Evolutionary conservation across 1,140 invertebrate genomes (phyloP), one percentile per base, ranked within the genome.

Genomic region (Penaeus japonicus): DNA sequence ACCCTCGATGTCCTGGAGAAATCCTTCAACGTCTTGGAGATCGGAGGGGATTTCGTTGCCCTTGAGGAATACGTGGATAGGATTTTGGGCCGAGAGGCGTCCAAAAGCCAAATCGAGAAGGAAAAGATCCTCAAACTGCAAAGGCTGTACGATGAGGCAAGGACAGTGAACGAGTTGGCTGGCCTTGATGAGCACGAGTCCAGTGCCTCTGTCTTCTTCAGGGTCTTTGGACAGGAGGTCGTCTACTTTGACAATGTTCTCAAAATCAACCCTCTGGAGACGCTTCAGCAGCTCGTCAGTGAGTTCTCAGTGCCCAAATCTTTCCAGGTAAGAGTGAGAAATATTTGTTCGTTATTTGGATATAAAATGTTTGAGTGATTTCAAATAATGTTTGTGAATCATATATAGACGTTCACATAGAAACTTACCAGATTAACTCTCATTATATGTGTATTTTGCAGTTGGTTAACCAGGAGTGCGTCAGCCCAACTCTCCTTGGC

Each of bases 181-280:
- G 65, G 62, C 3, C 65, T 47, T n/a, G 57, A 70, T 4, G 35
- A 70, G 0, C 53, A 54, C n/a, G 62, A 80, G 24, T 32, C 80
- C 5, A 84, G 39, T 20, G 65, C 80, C 1, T 59, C 70, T 22
- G 1, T 88, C 0, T 83, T 83, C 32, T 47, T 88, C n/a, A 73
- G 87, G 27, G 32, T 88, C 1, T 84, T 88, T 35, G 87, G 87
- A 5, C 75, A 75, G n/a, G 87, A 88, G 35, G 54, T 88, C 39
- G 20, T 77, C 12, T 59, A 62, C 54, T 47, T 57, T 3, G 87
- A 88, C 15, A 87, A 87, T 53, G 53, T 57, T 15, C 55, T 88
- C 30, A 77, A 55, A 0, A 5, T 54, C 27, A 77, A 84, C 35
- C 87, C 79, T 22, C 32, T 83, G 54, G 53, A 54, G 10, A 39